phyloP scores from a whole-genome alignment of 2,888 invertebrate genomes.

The Philhelius pedissequus region DNA sequence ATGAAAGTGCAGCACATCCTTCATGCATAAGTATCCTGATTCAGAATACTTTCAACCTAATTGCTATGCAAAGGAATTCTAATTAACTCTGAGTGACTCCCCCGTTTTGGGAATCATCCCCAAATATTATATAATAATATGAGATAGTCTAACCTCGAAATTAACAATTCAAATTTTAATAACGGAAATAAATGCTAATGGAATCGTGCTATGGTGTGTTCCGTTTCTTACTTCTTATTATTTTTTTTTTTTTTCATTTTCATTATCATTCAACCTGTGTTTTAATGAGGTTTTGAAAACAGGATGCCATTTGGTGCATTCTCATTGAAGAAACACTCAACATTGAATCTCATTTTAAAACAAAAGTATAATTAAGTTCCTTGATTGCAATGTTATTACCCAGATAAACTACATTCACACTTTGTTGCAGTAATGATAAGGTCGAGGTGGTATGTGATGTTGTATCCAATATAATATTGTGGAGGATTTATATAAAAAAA shows the following conservation, averaged over 20 bases:
- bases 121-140: not conserved
- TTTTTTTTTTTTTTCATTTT: not conserved
- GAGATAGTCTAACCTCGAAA: not conserved
- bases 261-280: not conserved
- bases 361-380: not conserved
- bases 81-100: not conserved
- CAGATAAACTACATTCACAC: not conserved
- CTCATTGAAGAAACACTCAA: not conserved
- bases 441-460: not conserved
- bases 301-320: constrained; percentile 1
- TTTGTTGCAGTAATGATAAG: not conserved
- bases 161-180: constrained; percentile 23
- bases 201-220: not conserved
- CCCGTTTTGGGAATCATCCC: not conserved
- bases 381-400: constrained; percentile 4
- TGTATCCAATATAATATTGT: not conserved
- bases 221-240: not conserved
- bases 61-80: not conserved
- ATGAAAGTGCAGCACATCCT: not conserved
- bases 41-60: not conserved
- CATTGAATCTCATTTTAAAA: not conserved
- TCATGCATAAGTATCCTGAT: not conserved
- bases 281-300: constrained; percentile 3
- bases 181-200: not conserved
- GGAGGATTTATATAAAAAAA: not conserved